phyloP scores from a whole-genome alignment of 1,140 invertebrate genomes.

The Lasioglossum albipes region DNA sequence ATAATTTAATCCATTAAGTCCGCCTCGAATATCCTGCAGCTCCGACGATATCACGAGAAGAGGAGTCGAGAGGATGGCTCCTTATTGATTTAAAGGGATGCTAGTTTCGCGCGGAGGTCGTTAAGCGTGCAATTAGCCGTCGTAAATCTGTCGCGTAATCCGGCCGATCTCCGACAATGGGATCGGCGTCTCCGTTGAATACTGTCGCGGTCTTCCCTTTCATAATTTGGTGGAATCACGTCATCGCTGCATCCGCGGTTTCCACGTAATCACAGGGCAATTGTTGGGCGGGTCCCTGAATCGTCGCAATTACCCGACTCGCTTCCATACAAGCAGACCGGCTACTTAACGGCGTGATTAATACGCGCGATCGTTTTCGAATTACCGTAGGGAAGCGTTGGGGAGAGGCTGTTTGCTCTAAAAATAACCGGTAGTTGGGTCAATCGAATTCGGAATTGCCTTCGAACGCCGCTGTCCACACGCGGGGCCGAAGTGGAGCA shows the following conservation, averaged over 20 bases:
- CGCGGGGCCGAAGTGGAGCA: constrained; percentile 33
- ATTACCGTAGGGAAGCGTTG: background rate
- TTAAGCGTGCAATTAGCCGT: constrained; percentile 11
- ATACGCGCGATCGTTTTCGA: constrained; percentile 14
- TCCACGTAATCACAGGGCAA: background rate
- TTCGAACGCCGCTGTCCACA: background rate
- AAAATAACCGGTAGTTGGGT: background rate
- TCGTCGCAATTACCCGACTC: constrained; percentile 4
- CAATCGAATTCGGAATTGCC: constrained; percentile 10
- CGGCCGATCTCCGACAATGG: background rate
- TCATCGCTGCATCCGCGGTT: constrained; percentile 8
- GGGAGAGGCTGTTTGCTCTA: background rate
- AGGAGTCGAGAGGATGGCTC: background rate
- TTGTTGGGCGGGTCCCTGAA: constrained; percentile 26
- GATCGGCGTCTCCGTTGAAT: background rate
- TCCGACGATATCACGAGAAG: no score
- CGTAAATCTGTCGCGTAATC: constrained; percentile 12
- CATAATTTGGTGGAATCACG: constrained; percentile 8
- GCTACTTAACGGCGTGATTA: constrained; percentile 12
- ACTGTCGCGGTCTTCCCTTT: background rate
- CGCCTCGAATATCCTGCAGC: no score
- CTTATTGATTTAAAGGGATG: constrained; percentile 14
- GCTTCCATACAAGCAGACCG: background rate
- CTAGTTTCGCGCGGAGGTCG: background rate
- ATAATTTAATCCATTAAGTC: no score